Percentiles rank a stretch among this genome's conserved stretches.
Evolutionary conservation across 2,888 invertebrate species (phyloP).

Genomic region (Arrhopalites spinosus): DNA sequence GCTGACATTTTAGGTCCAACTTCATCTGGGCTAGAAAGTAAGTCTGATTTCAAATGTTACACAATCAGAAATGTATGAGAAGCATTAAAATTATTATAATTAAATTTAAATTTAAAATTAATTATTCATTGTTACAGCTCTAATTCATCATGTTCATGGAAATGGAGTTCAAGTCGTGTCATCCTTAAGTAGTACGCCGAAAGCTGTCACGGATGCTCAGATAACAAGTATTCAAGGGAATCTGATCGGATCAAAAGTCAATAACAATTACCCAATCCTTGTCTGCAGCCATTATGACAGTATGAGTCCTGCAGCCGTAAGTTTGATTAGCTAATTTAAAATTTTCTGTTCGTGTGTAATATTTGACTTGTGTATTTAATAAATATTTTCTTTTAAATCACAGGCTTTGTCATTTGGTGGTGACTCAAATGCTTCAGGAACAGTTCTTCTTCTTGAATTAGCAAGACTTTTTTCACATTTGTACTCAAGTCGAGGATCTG

Average conservation of each 20-base stretch:
- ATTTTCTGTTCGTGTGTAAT: background rate
- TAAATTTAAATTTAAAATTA: background rate
- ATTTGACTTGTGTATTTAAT: background rate
- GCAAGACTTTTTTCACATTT: slow-evolving; percentile 85
- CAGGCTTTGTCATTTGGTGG: slow-evolving; percentile 86
- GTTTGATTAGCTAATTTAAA: background rate
- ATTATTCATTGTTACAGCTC: slow-evolving; percentile 62
- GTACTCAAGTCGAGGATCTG: slow-evolving; percentile 73
- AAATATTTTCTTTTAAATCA: background rate
- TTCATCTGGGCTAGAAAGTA: slow-evolving; percentile 75
- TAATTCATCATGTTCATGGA: slow-evolving; percentile 85
- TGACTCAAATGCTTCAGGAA: slow-evolving; percentile 91
- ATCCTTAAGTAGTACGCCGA: slow-evolving; percentile 71
- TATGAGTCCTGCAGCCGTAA: slow-evolving; percentile 83
- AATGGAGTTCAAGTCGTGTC: slow-evolving; percentile 94
- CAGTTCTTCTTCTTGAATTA: slow-evolving; percentile 83
- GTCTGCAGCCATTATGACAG: slow-evolving; percentile 94
- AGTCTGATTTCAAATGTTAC: background rate
- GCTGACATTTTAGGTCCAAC: slow-evolving; percentile 72
- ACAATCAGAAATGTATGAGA: background rate
- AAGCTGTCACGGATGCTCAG: slow-evolving; percentile 76
- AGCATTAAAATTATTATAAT: background rate
- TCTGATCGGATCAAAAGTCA: slow-evolving; percentile 73
- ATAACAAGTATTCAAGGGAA: slow-evolving; percentile 86
- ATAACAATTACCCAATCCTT: slow-evolving; percentile 77